Base-by-base conservation (phyloP, 1,140 invertebrate genomes). In the Bombus waltoni region DNA sequence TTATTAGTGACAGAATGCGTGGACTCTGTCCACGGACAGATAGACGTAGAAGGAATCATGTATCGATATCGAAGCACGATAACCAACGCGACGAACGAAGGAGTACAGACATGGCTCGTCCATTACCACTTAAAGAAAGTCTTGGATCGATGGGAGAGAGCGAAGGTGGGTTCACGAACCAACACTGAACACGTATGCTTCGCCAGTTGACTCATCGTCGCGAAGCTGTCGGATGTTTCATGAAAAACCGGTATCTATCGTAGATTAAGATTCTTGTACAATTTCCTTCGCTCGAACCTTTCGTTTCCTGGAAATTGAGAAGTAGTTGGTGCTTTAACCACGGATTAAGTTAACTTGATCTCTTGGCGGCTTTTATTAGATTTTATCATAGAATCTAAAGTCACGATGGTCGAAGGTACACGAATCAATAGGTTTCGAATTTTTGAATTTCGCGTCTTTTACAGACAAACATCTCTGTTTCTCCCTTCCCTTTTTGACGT, bases 81-180 rank as follows among this genome's bases (percentile, higher is more conserved):
- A 87, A 65, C 22, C n/a, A 18, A 53, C n/a, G 81, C 81, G 81
- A 75, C 81, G 74, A 71, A 76, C 25, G 74, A 84, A 66, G 57
- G 74, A 78, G 75, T 38, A 79, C 53, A 80, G 89, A 93, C 92
- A 93, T 78, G 91, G 89, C 89, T 93, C 89, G 91, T 93, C 92
- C 92, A 91, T 93, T 93, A 93, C 89, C 86, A 40, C 53, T 81
- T 32, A 38, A 76, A 77, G 84, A 81, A 87, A 62, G 83, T 71
- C 77, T 70, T 25, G 74, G 71, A 87, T 85, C 76, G 86, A 87
- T 53, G 86, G 88, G 70, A 87, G 65, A 80, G 82, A 88, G 86
- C 84, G 88, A 89, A 88, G 86, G 87, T 75, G 80, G 85, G 83
- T 53, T 71, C 82, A 83, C 85, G 85, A 88, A 78, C 72, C 85